These are phyloP conservation scores for Tokudaia muenninki DNA, from an alignment of 2,797 vertebrate species.

Conservation along the genomic window DNA sequence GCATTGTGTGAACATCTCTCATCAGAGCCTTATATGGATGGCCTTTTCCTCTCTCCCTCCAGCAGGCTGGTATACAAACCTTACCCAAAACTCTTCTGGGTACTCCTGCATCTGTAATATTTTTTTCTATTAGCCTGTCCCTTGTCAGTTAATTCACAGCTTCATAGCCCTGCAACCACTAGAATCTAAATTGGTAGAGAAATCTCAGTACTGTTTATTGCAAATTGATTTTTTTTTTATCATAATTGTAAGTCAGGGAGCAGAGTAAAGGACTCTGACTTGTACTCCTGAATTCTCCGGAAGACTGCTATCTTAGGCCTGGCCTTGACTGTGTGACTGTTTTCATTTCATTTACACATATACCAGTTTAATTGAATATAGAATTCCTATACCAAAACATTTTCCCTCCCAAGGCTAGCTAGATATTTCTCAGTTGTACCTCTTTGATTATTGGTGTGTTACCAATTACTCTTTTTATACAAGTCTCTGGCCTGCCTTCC, in stretches of 20 bases:
- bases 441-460: constrained; percentile 19
- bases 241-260: neutral
- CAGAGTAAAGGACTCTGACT: neutral
- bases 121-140: constrained; percentile 1
- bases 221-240: constrained; percentile 30
- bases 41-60: too few species aligned
- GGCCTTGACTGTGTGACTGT: neutral
- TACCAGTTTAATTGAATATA: constrained; percentile 47
- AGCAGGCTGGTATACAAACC: neutral
- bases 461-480: neutral
- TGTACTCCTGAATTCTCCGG: neutral
- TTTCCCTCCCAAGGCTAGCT: neutral
- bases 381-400: neutral
- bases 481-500: neutral
- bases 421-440: constrained; percentile 33
- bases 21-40: neutral
- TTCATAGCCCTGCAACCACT: neutral
- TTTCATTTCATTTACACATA: constrained; percentile 31
- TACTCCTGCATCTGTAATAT: neutral
- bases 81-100: neutral
- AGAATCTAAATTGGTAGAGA: constrained; percentile 16
- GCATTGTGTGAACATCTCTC: neutral
- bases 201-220: neutral
- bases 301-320: neutral
- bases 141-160: constrained; percentile 37